A percentile compares a stretch with the other conserved stretches of the same genome.
Evolutionary conservation across 2,888 invertebrate species (phyloP).

Genomic region (Stegophylla sp.): DNA sequence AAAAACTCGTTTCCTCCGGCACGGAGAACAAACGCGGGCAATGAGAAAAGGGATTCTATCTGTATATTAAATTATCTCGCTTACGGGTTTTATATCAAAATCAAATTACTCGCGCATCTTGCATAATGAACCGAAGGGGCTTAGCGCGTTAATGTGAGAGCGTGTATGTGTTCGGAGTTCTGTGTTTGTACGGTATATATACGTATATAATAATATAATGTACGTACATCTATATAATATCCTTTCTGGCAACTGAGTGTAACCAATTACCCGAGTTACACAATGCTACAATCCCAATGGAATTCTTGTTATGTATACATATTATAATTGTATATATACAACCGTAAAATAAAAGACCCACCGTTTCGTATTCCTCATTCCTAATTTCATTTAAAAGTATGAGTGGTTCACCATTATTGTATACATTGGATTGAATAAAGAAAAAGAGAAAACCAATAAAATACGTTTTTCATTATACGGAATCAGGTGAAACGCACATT

Average conservation of each 20-base stretch:
- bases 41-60: conserved; percentile 32
- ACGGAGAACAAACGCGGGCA: neutral
- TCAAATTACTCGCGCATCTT: conserved; percentile 53
- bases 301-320: conserved; percentile 40
- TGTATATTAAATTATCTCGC: conserved; percentile 54
- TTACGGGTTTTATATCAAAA: conserved; percentile 55
- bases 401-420: neutral
- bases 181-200: too few species aligned
- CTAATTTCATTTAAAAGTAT: conserved; percentile 43
- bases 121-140: conserved; percentile 54
- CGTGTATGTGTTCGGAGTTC: conserved; percentile 19
- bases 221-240: conserved; percentile 24
- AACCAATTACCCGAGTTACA: conserved; percentile 54
- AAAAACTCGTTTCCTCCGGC: neutral
- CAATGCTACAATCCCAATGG: conserved; percentile 37
- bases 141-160: conserved; percentile 53
- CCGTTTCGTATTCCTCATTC: conserved; percentile 25
- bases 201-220: neutral
- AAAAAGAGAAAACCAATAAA: neutral
- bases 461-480: neutral
- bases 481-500: neutral
- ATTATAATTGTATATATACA: conserved; percentile 7
- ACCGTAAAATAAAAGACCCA: conserved; percentile 47
- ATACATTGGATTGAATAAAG: conserved; percentile 1
- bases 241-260: conserved; percentile 51